Conservation (phyloP, 2,113 vertebrate genomes). For the Ictalurus punctatus region DNA sequence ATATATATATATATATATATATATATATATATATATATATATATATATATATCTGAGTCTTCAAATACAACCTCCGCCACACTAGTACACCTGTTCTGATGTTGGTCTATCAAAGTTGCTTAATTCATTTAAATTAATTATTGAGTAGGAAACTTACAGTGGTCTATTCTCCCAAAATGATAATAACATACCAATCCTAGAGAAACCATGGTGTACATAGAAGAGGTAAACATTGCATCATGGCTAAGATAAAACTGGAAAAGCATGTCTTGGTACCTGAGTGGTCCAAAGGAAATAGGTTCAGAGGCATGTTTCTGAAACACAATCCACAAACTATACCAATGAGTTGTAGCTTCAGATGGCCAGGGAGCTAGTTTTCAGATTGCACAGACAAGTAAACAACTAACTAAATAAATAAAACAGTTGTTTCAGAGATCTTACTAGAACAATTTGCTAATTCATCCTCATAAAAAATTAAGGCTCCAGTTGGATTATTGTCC, state of each 20-base stretch:
- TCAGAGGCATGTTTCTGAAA: not conserved
- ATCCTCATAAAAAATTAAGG: not conserved
- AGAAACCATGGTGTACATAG: not conserved
- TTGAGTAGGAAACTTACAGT: not conserved
- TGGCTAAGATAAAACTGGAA: not conserved
- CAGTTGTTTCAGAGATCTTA: not conserved
- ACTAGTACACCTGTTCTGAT: not conserved
- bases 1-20: too few relatives aligned
- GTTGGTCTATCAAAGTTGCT: not conserved
- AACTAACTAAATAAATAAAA: not conserved
- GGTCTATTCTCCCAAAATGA: not conserved
- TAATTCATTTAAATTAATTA: not conserved
- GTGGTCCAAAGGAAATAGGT: not conserved
- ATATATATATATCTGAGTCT: too few relatives aligned
- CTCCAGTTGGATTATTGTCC: not conserved
- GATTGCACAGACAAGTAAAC: not conserved
- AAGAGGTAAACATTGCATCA: constrained; percentile 7
- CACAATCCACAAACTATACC: not conserved
- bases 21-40: too few relatives aligned
- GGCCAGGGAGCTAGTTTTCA: not conserved
- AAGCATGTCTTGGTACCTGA: not conserved
- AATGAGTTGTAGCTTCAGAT: not conserved
- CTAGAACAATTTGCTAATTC: not conserved
- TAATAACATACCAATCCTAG: not conserved
- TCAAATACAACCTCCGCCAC: too few relatives aligned